Conservation (phyloP, 2,113 vertebrate genomes). For the Tachysurus fulvidraco region DNA sequence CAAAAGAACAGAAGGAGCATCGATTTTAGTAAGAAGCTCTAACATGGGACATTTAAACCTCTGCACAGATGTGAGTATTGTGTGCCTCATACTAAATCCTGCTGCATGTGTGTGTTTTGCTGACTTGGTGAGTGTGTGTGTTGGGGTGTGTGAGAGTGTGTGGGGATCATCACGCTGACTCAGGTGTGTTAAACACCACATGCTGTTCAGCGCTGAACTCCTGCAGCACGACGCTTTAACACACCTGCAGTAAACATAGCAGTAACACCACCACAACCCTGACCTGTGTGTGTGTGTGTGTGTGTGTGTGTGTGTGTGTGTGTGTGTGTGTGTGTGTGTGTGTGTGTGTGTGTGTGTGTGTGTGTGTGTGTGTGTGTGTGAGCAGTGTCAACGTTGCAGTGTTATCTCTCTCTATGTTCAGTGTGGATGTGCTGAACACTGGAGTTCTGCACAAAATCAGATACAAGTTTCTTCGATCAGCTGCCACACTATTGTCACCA, state of each 20-base stretch:
- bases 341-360: slow-evolving; percentile 11
- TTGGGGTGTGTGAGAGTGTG: neutral
- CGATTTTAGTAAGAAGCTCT: neutral
- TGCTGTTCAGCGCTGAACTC: neutral
- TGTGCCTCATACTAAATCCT: no score
- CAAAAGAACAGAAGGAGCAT: neutral
- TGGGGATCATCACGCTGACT: neutral
- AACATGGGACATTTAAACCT: neutral
- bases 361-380: neutral
- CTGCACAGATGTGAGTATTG: neutral
- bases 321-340: slow-evolving; percentile 9
- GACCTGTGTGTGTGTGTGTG: slow-evolving; percentile 3
- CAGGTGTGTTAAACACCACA: neutral
- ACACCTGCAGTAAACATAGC: neutral
- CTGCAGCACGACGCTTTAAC: neutral
- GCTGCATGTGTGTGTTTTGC: neutral
- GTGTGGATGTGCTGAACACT: neutral
- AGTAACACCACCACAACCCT: neutral
- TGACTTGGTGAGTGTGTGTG: neutral
- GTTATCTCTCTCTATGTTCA: no score
- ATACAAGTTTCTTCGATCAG: neutral
- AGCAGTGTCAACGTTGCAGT: neutral
- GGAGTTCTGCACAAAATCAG: neutral
- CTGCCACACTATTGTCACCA: neutral
- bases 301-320: neutral